These are phyloP conservation scores for Muschampia staudingeri DNA, from an alignment of 2,888 invertebrate genomes.

Conservation along the genomic window DNA sequence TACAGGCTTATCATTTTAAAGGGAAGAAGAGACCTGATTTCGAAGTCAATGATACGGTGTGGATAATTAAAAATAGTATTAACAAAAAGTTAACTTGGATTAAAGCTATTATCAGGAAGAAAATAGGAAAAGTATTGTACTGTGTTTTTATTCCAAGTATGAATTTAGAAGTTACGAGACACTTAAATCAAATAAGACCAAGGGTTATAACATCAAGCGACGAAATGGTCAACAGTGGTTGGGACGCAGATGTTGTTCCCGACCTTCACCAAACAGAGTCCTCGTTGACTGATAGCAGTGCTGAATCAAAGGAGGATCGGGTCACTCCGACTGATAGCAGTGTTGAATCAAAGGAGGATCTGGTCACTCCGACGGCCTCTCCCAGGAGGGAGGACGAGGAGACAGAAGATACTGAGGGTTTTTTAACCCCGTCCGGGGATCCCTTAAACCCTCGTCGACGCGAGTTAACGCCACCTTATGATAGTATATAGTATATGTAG, in stretches of 20 bases:
- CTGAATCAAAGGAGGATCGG: neutral
- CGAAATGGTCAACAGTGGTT: neutral
- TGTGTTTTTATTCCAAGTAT: neutral
- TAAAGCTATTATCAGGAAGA: neutral
- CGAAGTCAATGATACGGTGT: neutral
- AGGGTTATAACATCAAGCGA: neutral
- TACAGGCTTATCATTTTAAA: slow-evolving; percentile 22
- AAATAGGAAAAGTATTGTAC: neutral
- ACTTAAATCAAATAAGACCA: slow-evolving; percentile 1
- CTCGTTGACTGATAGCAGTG: neutral
- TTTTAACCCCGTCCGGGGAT: neutral
- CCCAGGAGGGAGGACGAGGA: neutral
- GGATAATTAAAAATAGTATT: slow-evolving; percentile 1
- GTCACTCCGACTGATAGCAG: too few species aligned
- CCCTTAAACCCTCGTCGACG: neutral
- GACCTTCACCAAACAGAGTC: neutral
- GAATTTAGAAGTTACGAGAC: neutral
- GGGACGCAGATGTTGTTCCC: neutral
- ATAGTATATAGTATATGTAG: neutral
- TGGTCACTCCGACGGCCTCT: neutral
- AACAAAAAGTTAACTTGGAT: neutral
- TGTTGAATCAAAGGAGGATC: too few species aligned
- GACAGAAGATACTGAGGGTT: neutral
- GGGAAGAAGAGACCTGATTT: neutral
- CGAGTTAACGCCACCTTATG: neutral